Evolutionary conservation across 2,113 vertebrate genomes (phyloP), one percentile per base, ranked within the genome.

Genomic region (Danionella cerebrum): DNA sequence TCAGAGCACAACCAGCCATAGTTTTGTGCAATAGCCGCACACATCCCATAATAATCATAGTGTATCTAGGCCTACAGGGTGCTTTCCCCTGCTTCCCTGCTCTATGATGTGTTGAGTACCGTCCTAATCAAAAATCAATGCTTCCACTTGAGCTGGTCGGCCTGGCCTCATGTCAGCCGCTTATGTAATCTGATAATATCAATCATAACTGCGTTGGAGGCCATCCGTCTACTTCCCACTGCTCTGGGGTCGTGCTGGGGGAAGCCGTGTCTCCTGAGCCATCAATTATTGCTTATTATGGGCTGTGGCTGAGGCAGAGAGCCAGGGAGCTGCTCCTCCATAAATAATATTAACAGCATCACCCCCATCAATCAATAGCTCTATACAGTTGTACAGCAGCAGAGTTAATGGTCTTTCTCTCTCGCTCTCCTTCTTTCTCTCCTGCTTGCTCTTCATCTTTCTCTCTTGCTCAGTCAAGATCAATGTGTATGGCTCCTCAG

Each of bases 211-310:
- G 90, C 89, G 91, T 94, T 92, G 91, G 90, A 89, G 84, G 88
- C 90, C 90, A 96, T 92, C 91, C 86, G 89, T 94, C 72, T 88
- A 90, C 91, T 90, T 94, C 92, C 86, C 89, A 88, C 87, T 82
- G 88, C 85, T 84, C 84, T 74, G 84, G 68, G 88, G 92, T 93
- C 81, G 71, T 77, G 76, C 68, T 71, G 78, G 84, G 82, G 81
- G 65, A 76, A 57, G 80, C 81, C 79, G 88, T 87, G 87, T 90
- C 89, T 94, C 88, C 84, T 84, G 84, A 90, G 89, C 89, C 87
- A 86, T 93, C 93, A 96, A 97, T 98, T 94, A 95, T 92, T 89
- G 89, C 92, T 91, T 93, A 95, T 93, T 93, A 95, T 87, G 77
- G 80, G 86, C 86, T 88, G 82, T 89, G 84, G 79, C 76, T 88